Conservation (phyloP, 2,113 vertebrate species). For the Pluvianellus socialis region DNA sequence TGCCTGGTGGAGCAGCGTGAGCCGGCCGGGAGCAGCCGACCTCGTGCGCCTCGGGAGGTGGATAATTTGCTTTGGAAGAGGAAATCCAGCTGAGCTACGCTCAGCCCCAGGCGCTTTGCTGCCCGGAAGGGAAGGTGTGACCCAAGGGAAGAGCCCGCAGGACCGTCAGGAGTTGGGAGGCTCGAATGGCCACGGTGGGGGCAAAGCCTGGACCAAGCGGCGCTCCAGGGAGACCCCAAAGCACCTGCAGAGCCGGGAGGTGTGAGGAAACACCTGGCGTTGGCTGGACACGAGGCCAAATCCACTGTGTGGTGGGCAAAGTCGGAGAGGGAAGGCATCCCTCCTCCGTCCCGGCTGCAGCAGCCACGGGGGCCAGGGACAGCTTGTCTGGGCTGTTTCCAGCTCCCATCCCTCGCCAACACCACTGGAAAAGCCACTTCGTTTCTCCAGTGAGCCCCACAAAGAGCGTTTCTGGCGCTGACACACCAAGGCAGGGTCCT, state of each 20-base stretch:
- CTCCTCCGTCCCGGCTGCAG: accelerated
- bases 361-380: not conserved
- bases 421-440: not conserved
- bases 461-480: not conserved
- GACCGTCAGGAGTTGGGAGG: accelerated
- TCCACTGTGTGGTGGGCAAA: not conserved
- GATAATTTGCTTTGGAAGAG: not conserved
- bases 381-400: not conserved
- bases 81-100: not conserved
- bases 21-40: not conserved
- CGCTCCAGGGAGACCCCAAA: not conserved
- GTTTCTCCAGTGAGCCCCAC: not conserved
- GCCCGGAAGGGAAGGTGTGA: not conserved
- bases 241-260: not conserved
- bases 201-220: not conserved
- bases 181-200: accelerated
- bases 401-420: not conserved
- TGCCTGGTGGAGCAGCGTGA: not conserved
- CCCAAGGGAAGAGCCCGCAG: accelerated
- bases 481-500: not conserved
- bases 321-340: accelerated
- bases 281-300: accelerated
- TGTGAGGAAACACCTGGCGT: not conserved
- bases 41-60: accelerated
- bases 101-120: not conserved